phyloP scores from a whole-genome alignment of 2,797 vertebrate species.

The Onychomys arenicola region DNA sequence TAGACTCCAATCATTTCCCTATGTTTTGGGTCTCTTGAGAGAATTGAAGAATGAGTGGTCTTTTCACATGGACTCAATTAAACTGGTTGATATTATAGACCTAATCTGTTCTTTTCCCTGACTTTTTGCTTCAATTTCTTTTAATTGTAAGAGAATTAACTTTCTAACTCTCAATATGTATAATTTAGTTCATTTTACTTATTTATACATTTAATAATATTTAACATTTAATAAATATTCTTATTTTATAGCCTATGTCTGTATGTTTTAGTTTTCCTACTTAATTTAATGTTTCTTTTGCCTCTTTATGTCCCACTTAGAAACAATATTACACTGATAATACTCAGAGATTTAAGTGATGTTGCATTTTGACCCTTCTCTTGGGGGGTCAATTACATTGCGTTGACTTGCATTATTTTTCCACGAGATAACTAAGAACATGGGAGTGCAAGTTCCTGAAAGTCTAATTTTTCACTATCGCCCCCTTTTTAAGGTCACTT shows the following conservation, averaged over 20 bases:
- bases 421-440: not conserved
- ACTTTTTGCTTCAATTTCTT: constrained; percentile 31
- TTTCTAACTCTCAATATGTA: no score
- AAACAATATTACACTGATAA: not conserved
- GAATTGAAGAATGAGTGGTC: not conserved
- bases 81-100: constrained; percentile 12
- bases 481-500: not conserved
- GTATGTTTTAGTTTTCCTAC: not conserved
- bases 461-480: not conserved
- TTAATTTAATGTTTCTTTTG: not conserved
- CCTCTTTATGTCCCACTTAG: not conserved
- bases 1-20: not conserved
- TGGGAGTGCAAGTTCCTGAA: not conserved
- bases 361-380: not conserved
- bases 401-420: not conserved
- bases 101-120: not conserved
- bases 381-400: not conserved
- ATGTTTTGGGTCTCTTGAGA: not conserved
- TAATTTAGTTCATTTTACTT: not conserved
- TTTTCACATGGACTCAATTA: not conserved
- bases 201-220: not conserved
- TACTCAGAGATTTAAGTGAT: not conserved
- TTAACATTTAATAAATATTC: not conserved
- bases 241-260: not conserved
- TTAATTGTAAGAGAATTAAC: not conserved